phyloP scores from a whole-genome alignment of 2,888 invertebrate species.

The Heterodera filipjevi region DNA sequence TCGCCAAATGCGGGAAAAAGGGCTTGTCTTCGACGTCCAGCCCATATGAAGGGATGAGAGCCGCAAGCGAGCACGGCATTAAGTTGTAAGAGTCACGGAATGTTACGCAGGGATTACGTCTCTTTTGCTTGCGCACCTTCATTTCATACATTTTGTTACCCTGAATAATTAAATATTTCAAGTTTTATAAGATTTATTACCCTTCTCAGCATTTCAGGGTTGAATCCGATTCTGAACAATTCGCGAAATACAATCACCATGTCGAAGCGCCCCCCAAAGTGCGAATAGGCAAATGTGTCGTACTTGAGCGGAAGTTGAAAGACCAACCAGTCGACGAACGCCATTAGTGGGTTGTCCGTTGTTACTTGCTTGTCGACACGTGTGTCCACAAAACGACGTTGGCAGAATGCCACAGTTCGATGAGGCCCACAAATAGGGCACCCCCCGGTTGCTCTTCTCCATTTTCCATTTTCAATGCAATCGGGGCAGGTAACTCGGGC shows the following conservation, averaged over 20 bases:
- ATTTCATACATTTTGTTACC: background rate
- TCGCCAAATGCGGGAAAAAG: background rate
- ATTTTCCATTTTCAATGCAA: background rate
- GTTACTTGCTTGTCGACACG: background rate
- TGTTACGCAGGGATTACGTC: background rate
- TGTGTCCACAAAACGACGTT: background rate
- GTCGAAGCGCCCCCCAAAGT: conserved; percentile 20
- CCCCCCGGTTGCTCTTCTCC: background rate
- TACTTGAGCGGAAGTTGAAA: background rate
- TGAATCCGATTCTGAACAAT: conserved; percentile 5
- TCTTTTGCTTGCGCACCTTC: background rate
- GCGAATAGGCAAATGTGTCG: conserved; percentile 13
- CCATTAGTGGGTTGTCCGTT: conserved; percentile 12
- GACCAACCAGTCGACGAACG: conserved; percentile 26
- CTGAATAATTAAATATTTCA: background rate
- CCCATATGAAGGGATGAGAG: background rate
- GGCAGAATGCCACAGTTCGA: background rate
- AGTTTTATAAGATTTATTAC: background rate
- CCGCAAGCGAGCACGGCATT: background rate
- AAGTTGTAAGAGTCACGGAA: conserved; percentile 23
- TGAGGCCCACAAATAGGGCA: background rate
- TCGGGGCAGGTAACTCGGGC: background rate
- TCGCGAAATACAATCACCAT: conserved; percentile 23
- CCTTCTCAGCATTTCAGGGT: conserved; percentile 12
- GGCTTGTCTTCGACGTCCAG: conserved; percentile 14